Conservation (phyloP, 2,888 invertebrate genomes). For the Ganaspis brasiliensis region DNA sequence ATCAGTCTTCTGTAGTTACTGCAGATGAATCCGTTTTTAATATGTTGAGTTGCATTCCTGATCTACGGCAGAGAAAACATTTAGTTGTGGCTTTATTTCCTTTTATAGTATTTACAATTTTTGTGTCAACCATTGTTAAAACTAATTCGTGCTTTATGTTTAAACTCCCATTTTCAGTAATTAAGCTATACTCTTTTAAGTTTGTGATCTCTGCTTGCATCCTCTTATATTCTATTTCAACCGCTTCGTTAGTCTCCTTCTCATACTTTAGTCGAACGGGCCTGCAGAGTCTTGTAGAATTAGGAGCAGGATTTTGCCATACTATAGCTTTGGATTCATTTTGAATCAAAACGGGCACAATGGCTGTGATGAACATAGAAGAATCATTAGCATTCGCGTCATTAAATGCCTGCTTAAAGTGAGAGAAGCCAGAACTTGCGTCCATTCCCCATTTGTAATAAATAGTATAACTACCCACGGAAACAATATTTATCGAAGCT, state of each 20-base stretch:
- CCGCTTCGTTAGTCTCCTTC: slow-evolving; percentile 36
- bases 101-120: slow-evolving; percentile 39
- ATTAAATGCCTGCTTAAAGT: slow-evolving; percentile 38
- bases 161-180: slow-evolving; percentile 5
- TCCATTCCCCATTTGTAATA: slow-evolving; percentile 40
- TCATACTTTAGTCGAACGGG: slow-evolving; percentile 37
- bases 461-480: not conserved
- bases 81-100: slow-evolving; percentile 35
- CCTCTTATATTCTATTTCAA: slow-evolving; percentile 18
- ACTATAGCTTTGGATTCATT: not conserved
- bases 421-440: slow-evolving; percentile 34
- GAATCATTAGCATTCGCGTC: slow-evolving; percentile 13
- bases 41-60: slow-evolving; percentile 41
- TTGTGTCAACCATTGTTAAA: slow-evolving; percentile 42
- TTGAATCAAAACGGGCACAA: slow-evolving; percentile 40
- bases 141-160: slow-evolving; percentile 35
- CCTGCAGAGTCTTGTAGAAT: slow-evolving; percentile 44
- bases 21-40: slow-evolving; percentile 2
- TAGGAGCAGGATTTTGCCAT: slow-evolving; percentile 47
- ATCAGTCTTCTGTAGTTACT: not conserved
- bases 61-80: slow-evolving; percentile 38
- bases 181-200: not conserved
- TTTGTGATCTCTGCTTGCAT: slow-evolving; percentile 33
- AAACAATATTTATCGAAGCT: not conserved
- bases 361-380: slow-evolving; percentile 33